Conservation (phyloP, 2,888 invertebrate genomes). For the Caenorhabditis sp. region DNA sequence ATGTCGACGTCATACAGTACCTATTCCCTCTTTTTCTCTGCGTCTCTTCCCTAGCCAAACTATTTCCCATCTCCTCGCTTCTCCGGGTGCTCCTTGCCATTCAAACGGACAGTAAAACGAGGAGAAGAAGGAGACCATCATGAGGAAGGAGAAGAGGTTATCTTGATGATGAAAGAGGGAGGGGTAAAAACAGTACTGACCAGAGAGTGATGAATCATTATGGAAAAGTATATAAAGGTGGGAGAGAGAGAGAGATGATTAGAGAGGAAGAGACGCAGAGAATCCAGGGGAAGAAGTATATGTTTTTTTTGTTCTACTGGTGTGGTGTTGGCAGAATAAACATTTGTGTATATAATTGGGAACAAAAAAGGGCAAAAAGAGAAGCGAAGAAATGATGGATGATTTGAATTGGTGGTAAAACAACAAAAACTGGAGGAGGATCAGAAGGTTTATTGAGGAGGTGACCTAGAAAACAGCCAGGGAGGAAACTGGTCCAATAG, state of each 20-base stretch:
- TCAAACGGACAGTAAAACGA: constrained; percentile 29
- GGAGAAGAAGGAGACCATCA: constrained; percentile 1
- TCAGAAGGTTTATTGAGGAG: constrained; percentile 1
- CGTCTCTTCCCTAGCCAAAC: constrained; percentile 32
- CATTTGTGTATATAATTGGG: constrained; percentile 27
- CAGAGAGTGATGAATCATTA: constrained; percentile 17
- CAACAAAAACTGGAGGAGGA: not conserved
- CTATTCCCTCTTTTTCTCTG: constrained; percentile 13
- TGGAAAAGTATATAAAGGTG: constrained; percentile 3
- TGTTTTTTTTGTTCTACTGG: constrained; percentile 35
- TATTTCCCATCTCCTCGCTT: constrained; percentile 32
- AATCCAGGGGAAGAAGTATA: constrained; percentile 38
- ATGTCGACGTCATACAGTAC: constrained; percentile 60
- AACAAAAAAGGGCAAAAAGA: not conserved
- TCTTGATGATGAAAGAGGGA: constrained; percentile 26
- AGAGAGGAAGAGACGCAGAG: constrained; percentile 35
- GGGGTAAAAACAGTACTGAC: constrained; percentile 34
- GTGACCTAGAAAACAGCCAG: constrained; percentile 1
- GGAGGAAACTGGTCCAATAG: not conserved
- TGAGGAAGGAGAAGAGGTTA: constrained; percentile 20
- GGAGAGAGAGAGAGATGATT: constrained; percentile 14
- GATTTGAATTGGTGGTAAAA: not conserved
- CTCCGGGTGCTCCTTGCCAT: constrained; percentile 20
- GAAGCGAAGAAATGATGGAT: constrained; percentile 5
- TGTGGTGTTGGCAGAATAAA: constrained; percentile 39